Base-by-base conservation (phyloP, 2,888 invertebrate genomes). In the Orthosia gracilis region DNA sequence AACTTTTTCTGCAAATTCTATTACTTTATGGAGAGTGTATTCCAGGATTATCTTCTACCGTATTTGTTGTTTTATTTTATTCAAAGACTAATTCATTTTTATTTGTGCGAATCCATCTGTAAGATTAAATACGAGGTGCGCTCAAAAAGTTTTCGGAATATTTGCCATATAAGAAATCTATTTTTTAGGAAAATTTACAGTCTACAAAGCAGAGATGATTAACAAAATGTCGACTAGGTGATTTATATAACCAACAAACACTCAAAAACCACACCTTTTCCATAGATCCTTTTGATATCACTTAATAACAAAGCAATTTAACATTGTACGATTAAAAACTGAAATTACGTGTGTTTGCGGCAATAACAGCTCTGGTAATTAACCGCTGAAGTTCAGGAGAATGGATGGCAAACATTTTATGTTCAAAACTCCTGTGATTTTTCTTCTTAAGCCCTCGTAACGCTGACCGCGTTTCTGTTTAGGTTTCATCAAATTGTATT, bases 331-430 rank as follows among this genome's bases (percentile, higher is more conserved):
- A 85, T 85, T 86, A 87, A 89, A 89, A 87, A 80, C 83, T 81
- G 69, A 40, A 75, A 88, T 88, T 89, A 90, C 88, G 88, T 88
- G 87, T 83, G 87, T 86, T 87, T 61, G 61, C 26, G 66, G 58
- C 18, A 52, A 57, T 82, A 81, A 82, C 84, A 86, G 84, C 84
- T 75, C 69, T 68, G 77, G 82, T 87, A 88, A 86, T 89, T 87
- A 86, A 85, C 73, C 85, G 75, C 58, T 75, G 83, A 87, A 83
- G 75, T 83, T 73, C 83, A 82, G 82, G 80, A 83, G 89, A 91
- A 89, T 88, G 85, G 87, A 90, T 88, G 83, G 80, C 83, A 84
- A 89, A 90, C 85, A 89, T 86, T 87, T 88, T 85, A 85, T 82
- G 82, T 75, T 82, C 58, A 71, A 75, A 78, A 79, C 59, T 81